These are phyloP conservation scores for Smutsia temminckii DNA, from an alignment of 2,797 vertebrate genomes.

Conservation along the genomic window DNA sequence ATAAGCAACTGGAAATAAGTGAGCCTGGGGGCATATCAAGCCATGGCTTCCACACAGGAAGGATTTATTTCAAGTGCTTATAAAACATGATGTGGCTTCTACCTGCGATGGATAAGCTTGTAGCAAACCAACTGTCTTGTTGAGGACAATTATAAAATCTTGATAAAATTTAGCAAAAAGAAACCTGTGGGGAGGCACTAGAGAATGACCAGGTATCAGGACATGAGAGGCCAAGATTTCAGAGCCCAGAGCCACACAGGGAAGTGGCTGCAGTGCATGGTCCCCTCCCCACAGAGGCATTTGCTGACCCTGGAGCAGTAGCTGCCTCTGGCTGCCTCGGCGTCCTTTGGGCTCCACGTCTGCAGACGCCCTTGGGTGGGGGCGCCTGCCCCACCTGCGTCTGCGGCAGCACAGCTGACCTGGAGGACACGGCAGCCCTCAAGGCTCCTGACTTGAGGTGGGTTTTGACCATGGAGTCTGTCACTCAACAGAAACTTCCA, in stretches of 20 bases:
- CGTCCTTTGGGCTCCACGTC: no score
- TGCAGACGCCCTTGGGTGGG: no score
- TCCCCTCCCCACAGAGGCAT: neutral
- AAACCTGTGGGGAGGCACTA: neutral
- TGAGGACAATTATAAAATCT: neutral
- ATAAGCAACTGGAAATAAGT: neutral
- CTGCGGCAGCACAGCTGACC: no score
- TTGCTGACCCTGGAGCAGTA: neutral
- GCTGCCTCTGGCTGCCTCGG: neutral
- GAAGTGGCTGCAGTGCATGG: neutral
- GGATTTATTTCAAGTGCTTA: neutral
- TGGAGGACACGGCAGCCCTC: no score
- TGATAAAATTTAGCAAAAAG: no score
- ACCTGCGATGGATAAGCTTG: accelerated
- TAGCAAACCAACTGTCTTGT: no score
- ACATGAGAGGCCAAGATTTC: neutral
- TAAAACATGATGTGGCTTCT: accelerated
- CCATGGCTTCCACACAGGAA: no score
- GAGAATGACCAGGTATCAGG: accelerated
- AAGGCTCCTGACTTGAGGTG: no score
- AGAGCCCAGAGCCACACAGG: accelerated
- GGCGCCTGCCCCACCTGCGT: neutral
- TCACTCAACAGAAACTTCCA: neutral
- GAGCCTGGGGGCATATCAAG: accelerated
- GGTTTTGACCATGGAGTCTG: accelerated